A percentile compares a stretch with the other conserved stretches of the same genome.
Conservation (phyloP, 2,113 vertebrate genomes). For the Pteruthius melanotis region DNA sequence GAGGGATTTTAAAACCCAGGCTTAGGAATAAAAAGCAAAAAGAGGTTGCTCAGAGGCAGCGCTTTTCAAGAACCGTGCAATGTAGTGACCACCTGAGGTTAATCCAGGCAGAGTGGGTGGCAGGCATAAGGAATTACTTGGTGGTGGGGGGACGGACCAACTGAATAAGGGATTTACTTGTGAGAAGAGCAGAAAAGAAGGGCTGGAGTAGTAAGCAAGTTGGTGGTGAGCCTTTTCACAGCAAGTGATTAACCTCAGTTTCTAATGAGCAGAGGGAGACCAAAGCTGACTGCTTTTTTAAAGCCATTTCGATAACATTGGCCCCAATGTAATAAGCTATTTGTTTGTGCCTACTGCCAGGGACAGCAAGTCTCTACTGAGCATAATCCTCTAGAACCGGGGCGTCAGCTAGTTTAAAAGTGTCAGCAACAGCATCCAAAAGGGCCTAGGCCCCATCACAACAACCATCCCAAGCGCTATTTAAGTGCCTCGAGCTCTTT, state of each 20-base stretch:
- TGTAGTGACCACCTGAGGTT: conserved; percentile 63
- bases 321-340: conserved; percentile 34
- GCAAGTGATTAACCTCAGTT: conserved; percentile 26
- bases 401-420: background rate
- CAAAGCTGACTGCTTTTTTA: conserved; percentile 49
- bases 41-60: conserved; percentile 7
- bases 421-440: conserved; percentile 4
- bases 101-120: conserved; percentile 62
- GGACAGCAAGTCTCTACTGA: conserved; percentile 23
- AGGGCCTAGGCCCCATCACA: background rate
- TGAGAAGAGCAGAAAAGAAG: conserved; percentile 40
- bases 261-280: conserved; percentile 42
- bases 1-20: conserved; percentile 40
- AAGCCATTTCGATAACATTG: conserved; percentile 44
- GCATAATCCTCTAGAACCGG: background rate
- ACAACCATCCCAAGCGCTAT: background rate
- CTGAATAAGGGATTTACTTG: conserved; percentile 59
- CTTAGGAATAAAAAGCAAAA: conserved; percentile 33
- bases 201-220: conserved; percentile 10
- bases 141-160: background rate
- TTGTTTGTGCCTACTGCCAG: conserved; percentile 52
- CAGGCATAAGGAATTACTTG: conserved; percentile 36
- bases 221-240: conserved; percentile 45
- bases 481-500: background rate
- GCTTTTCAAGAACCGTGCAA: conserved; percentile 42